Evolutionary conservation across 2,888 invertebrate genomes (phyloP).

Genomic region (Clivina fossor): DNA sequence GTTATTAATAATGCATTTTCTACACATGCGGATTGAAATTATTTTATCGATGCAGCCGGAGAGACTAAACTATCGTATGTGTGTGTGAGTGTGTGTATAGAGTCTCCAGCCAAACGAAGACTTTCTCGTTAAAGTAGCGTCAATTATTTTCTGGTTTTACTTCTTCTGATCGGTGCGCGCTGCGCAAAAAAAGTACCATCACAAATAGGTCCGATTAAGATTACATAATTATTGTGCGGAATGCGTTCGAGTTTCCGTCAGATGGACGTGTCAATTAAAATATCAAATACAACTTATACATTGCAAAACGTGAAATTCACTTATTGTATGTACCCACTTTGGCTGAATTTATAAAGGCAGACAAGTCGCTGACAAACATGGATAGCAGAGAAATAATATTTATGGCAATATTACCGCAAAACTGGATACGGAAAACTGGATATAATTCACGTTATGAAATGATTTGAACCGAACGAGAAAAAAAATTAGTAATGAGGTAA

Average conservation of each 20-base stretch:
- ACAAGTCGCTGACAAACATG: background rate
- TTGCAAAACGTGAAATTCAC: too few species aligned
- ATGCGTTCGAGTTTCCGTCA: conserved; percentile 30
- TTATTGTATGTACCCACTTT: background rate
- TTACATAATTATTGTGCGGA: conserved; percentile 31
- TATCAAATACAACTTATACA: too few species aligned
- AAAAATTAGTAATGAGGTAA: too few species aligned
- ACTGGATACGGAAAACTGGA: too few species aligned
- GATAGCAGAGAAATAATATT: too few species aligned
- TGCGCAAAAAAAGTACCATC: conserved; percentile 16
- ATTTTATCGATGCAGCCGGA: conserved; percentile 29
- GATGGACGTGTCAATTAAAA: conserved; percentile 28
- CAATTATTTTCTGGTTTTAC: conserved; percentile 32
- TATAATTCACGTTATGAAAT: too few species aligned
- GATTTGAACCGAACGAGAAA: too few species aligned
- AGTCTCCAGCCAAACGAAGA: conserved; percentile 12
- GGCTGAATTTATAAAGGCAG: too few species aligned
- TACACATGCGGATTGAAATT: conserved; percentile 32
- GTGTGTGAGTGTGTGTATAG: too few species aligned
- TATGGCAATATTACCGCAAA: too few species aligned
- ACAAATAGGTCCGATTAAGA: conserved; percentile 33
- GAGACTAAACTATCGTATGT: conserved; percentile 2
- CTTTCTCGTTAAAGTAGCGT: conserved; percentile 31
- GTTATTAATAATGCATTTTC: conserved; percentile 35
- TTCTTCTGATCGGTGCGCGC: conserved; percentile 10